Evolutionary conservation across 2,888 invertebrate species (phyloP), one percentile per base, ranked within the genome.

Genomic region (Eucera pruinosa): DNA sequence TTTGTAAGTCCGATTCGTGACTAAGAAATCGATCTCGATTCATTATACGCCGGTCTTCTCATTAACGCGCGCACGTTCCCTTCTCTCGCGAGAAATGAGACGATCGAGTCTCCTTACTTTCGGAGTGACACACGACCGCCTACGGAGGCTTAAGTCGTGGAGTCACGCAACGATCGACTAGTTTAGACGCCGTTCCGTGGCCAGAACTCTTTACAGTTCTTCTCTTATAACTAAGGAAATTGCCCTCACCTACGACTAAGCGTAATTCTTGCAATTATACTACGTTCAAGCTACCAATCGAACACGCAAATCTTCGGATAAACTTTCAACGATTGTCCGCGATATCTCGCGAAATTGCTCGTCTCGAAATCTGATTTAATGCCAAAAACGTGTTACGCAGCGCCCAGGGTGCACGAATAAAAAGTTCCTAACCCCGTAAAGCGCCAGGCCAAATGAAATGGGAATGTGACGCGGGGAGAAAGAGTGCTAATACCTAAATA

Each of bases 401-500:
- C 43, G 64, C 25, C n/a, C 7, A 20, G 5, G 9, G 9, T 11
- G 11, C 36, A 54, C 48, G 64, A 48, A 23, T 67, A 72, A 77
- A 79, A 82, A 82, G 55, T 50, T n/a, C 18, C 18, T 20, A 52
- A 39, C n/a, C 27, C 54, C 7, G 41, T 48, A 61, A 66, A 45
- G 67, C 55, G 67, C 30, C 58, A 62, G 27, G 25, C 15, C 58
- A 48, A 67, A 57, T 33, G 73, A 60, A 78, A 69, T 60, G 70
- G 57, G 80, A 80, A 79, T 73, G 82, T 64, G 54, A 67, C 78
- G 66, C 66, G 39, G 57, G 62, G 54, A 73, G 79, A 78, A 82
- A 82, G 80, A 89, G 87, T 86, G 87, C 84, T 90, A 89, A 89
- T 90, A 87, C 87, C 86, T 87, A 87, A 90, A 90, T 90, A 89